phyloP scores from a whole-genome alignment of 2,113 vertebrate species.

The Hyaena hyaena region DNA sequence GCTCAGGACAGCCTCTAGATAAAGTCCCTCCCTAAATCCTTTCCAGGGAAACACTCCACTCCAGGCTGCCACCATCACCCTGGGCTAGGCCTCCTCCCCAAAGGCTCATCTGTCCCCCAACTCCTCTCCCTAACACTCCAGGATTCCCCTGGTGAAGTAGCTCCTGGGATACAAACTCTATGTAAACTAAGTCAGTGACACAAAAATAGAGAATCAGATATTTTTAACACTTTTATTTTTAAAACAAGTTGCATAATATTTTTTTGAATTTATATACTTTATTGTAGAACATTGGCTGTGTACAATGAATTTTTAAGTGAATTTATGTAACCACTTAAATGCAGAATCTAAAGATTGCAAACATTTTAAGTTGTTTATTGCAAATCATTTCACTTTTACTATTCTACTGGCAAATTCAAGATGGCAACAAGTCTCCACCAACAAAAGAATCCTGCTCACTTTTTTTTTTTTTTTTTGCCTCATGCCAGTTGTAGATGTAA shows the following conservation, averaged over 20 bases:
- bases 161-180: neutral
- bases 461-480: neutral
- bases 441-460: neutral
- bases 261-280: neutral
- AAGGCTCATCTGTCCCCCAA: neutral
- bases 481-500: neutral
- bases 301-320: neutral
- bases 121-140: neutral
- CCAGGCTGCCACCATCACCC: neutral
- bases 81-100: neutral
- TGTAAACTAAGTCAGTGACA: conserved; percentile 5
- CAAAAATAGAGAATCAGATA: conserved; percentile 10
- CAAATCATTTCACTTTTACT: neutral
- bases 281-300: neutral
- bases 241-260: neutral
- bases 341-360: neutral
- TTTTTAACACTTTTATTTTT: conserved; percentile 65
- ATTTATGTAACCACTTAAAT: conserved; percentile 1
- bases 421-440: neutral
- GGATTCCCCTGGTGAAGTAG: neutral
- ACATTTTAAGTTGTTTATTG: neutral
- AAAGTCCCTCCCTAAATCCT: neutral
- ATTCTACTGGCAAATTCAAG: conserved; percentile 10
- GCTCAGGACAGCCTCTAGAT: neutral
- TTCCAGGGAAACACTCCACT: neutral